phyloP scores from a whole-genome alignment of 2,797 vertebrate species.

The Falco berigora region DNA sequence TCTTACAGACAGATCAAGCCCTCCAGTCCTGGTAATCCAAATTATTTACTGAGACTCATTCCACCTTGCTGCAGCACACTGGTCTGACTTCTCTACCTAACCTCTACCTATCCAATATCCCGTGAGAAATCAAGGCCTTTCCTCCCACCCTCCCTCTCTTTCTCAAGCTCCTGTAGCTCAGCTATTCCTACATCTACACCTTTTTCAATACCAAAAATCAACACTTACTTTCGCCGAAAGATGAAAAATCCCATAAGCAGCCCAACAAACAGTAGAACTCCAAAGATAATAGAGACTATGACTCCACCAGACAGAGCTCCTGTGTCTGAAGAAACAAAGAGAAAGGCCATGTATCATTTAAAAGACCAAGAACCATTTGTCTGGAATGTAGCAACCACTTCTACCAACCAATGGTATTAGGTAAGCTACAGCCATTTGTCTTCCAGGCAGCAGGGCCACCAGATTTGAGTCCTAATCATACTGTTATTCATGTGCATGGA shows the following conservation, averaged over 20 bases:
- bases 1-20: neutral
- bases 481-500: neutral
- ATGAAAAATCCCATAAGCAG: constrained; percentile 59
- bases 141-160: neutral
- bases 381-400: neutral
- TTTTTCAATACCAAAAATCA: neutral
- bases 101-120: neutral
- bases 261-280: constrained; percentile 64
- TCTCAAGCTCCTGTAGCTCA: neutral
- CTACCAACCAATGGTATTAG: neutral
- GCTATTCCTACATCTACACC: neutral
- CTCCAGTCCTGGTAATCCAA: neutral
- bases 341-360: neutral
- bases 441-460: neutral
- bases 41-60: neutral
- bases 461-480: neutral
- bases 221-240: constrained; percentile 63
- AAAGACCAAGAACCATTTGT: neutral
- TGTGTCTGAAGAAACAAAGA: constrained; percentile 42
- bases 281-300: constrained; percentile 67
- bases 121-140: neutral
- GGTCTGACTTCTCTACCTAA: neutral
- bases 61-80: neutral
- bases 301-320: constrained; percentile 69
- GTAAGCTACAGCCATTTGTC: neutral